These are phyloP conservation scores for Mesorhabditis belari DNA, from an alignment of 2,888 invertebrate genomes.

Conservation along the genomic window DNA sequence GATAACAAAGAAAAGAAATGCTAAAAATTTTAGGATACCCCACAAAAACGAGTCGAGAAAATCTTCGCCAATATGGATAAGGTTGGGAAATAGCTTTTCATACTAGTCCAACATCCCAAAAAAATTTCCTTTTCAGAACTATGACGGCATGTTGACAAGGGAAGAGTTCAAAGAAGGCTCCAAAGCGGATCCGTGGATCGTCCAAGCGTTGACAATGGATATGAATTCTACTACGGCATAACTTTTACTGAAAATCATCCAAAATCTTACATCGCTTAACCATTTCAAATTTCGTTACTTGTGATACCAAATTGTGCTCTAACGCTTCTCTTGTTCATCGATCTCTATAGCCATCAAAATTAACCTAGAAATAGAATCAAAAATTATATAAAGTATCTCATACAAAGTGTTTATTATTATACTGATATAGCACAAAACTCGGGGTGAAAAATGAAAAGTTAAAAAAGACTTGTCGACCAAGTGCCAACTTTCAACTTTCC, in stretches of 20 bases:
- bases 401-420: too few species aligned
- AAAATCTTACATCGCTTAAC: not conserved
- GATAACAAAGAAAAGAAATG: not conserved
- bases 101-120: not conserved
- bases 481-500: too few species aligned
- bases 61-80: constrained; percentile 58
- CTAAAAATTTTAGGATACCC: constrained; percentile 51
- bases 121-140: constrained; percentile 52
- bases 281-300: not conserved
- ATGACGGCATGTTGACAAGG: constrained; percentile 56
- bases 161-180: constrained; percentile 59
- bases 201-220: constrained; percentile 57
- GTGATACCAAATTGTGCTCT: not conserved
- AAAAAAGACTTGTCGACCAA: too few species aligned
- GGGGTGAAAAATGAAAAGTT: too few species aligned
- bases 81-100: constrained; percentile 36
- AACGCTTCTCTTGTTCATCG: too few species aligned
- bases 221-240: constrained; percentile 10
- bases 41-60: constrained; percentile 58
- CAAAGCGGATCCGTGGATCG: constrained; percentile 59
- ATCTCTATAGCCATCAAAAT: too few species aligned
- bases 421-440: too few species aligned
- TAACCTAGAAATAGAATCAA: too few species aligned
- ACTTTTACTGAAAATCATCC: not conserved
- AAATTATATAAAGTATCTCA: too few species aligned